A percentile compares a stretch with the other conserved stretches of the same genome.
These are phyloP conservation scores for Drosophila rubida DNA, from an alignment of 2,888 invertebrate genomes.

Conservation along the genomic window DNA sequence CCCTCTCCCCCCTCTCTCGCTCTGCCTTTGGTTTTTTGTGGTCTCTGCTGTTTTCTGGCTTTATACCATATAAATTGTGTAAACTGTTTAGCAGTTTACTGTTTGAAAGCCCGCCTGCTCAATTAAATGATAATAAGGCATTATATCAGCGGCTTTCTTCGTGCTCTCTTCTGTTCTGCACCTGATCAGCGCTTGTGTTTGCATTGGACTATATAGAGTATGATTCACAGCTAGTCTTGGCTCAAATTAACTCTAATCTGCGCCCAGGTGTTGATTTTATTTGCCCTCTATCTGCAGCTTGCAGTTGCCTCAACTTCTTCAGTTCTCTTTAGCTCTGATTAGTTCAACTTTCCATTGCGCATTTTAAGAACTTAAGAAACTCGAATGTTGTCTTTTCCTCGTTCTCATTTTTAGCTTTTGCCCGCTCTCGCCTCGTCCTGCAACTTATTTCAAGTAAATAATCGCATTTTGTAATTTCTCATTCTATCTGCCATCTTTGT, in stretches of 20 bases:
- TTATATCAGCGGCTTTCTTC: constrained; percentile 50
- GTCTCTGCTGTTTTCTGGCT: constrained; percentile 32
- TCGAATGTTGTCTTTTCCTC: constrained; percentile 2
- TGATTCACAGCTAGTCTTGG: background rate
- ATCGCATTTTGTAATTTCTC: constrained; percentile 8
- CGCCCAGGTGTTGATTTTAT: background rate
- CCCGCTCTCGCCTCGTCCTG: background rate
- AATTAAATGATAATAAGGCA: constrained; percentile 67
- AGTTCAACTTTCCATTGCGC: constrained; percentile 29
- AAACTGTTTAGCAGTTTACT: constrained; percentile 63
- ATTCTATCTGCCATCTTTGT: background rate
- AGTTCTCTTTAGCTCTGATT: constrained; percentile 20
- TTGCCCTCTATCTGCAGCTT: constrained; percentile 1
- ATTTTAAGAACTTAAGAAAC: constrained; percentile 25
- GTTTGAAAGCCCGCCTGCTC: constrained; percentile 48
- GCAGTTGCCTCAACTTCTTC: background rate
- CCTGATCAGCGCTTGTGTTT: constrained; percentile 24
- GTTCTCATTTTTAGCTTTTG: constrained; percentile 4
- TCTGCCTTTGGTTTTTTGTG: constrained; percentile 17
- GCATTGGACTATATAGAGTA: background rate
- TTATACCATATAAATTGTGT: constrained; percentile 55
- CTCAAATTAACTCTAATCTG: background rate
- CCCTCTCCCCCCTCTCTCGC: background rate
- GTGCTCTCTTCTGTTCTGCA: constrained; percentile 10
- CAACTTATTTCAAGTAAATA: constrained; percentile 25